Evolutionary conservation across 2,888 invertebrate genomes (phyloP), one percentile per base, ranked within the genome.

Genomic region (Nemotelus pantherinus): DNA sequence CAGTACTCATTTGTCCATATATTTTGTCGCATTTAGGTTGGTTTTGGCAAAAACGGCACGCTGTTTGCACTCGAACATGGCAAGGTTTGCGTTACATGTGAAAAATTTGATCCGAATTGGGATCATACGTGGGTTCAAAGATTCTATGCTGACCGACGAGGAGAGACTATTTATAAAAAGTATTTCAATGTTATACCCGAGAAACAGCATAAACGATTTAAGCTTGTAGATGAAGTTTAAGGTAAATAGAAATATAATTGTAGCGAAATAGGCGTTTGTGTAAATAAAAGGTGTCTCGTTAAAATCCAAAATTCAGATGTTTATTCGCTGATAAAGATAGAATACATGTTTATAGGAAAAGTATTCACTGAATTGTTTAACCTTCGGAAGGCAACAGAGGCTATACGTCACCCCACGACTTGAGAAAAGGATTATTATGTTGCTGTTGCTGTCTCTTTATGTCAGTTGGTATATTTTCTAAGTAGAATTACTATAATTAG

Each of bases 181-280:
- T 95, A 95, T 85, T 94, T 91, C 82, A 93, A 97, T 88, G 90
- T 97, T 55, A 89, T 97, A 81, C 93, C 96, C 0, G 88, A 92
- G 79, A 91, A 92, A 45, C 93, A 95, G 81, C 94, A 95, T 84
- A 90, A 92, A 77, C 90, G 91, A 82, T 97, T 97, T 85, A 93
- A 91, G 84, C 88, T 95, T 71, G 88, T 95, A 58, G 92, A 94
- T 85, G 90, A 91, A 86, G 86, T 94, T 78, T 95, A 89, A 64
- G 48, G 7, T 2, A 39, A 48, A 39, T 63, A 9, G 43, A 25
- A 25, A 25, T 25, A 25, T 25, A 25, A 25, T 25, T 25, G 25
- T 25, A 25, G 25, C 25, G 25, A 25, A 25, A 25, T 25, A 25
- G 25, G 25, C 25, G 1, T 25, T 25, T 25, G 25, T 25, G 25